Conservation (phyloP, 2,113 vertebrate genomes). For the Atractosteus spatula region DNA sequence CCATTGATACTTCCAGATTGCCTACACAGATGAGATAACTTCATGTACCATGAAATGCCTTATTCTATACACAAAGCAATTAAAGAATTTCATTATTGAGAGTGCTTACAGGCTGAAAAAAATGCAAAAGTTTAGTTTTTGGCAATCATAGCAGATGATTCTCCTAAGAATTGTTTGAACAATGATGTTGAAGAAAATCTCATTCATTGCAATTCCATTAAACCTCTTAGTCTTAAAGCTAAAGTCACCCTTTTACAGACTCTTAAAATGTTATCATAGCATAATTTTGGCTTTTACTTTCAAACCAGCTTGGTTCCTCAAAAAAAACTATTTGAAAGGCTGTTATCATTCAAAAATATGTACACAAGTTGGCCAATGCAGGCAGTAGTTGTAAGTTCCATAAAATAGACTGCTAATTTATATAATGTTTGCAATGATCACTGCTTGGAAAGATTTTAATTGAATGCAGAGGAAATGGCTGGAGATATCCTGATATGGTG, state of each 20-base stretch:
- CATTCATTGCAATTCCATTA: conserved; percentile 65
- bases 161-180: conserved; percentile 45
- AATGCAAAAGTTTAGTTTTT: not conserved
- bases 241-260: not conserved
- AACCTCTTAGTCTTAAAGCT: conserved; percentile 44
- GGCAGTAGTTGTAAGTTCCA: not conserved
- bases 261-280: too few species aligned
- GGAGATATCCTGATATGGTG: not conserved
- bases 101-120: not conserved
- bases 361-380: too few species aligned
- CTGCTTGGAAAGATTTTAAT: not conserved
- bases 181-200: conserved; percentile 41
- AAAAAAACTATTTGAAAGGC: too few species aligned
- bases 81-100: not conserved
- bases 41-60: too few species aligned
- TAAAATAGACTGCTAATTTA: not conserved
- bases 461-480: not conserved
- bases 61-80: too few species aligned
- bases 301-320: too few species aligned
- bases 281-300: too few species aligned
- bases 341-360: too few species aligned
- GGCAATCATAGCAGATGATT: not conserved
- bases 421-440: not conserved
- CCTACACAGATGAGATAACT: too few species aligned
- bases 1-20: too few species aligned